Evolutionary conservation across 2,113 vertebrate species (phyloP), one percentile per base, ranked within the genome.

Genomic region (Xiphophorus couchianus): DNA sequence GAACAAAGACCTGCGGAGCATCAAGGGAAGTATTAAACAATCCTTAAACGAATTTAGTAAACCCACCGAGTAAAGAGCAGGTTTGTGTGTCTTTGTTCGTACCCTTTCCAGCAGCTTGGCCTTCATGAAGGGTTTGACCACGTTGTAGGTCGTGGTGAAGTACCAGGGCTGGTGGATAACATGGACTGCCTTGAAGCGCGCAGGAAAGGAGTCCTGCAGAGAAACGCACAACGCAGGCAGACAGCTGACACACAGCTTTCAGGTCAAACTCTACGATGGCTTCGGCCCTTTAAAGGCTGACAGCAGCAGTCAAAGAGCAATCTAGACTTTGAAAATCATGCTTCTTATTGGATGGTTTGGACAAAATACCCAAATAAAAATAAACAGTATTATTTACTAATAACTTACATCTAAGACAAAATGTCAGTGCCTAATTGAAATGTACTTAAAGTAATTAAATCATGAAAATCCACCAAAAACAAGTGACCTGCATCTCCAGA

Each of bases 111-210:
- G 94, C 54, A 99, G 92, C 84, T 99, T 99, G 94, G 95, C 96
- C 91, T 99, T 99, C 95, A 99, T 93, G 92, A 99, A 97, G 0
- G 97, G 97, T 87, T 97, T 98, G 80, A 99, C 97, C 84, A 98
- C 93, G 0, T 98, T 99, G 92, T 98, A 99, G 31, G 98, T 99
- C 1, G 97, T 98, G 83, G 98, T 99, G 94, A 99, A 99, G 87
- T 99, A 99, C 98, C 98, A 99, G 0, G 98, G 98, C 92, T 99
- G 97, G 85, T 99, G 95, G 76, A 96, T 98, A 82, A 99, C 97
- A 76, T 99, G 96, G 54, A 99, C 94, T 0, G 98, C 98, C 85
- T 99, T 99, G 94, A 99, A 99, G 25, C 98, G 95, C 0, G 98
- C 98, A 0, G 98, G 98, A 88, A 99, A 99, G 2, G 98, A 98